phyloP scores from a whole-genome alignment of 2,888 invertebrate genomes.

The Lutraria lutraria region DNA sequence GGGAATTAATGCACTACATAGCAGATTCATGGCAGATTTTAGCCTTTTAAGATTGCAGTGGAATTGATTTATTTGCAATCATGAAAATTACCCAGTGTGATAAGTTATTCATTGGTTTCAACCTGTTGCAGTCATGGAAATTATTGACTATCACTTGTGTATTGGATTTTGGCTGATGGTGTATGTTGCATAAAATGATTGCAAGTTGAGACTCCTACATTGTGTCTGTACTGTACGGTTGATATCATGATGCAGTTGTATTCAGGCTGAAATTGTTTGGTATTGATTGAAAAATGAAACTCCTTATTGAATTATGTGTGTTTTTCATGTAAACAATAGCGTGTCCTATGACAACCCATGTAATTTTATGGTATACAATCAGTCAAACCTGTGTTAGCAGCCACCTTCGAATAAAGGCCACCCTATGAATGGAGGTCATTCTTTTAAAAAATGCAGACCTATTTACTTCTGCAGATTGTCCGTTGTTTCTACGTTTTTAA shows the following conservation, averaged over 20 bases:
- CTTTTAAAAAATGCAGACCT: too few relatives aligned
- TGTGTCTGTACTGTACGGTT: background rate
- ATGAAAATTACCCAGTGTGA: background rate
- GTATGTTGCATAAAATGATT: background rate
- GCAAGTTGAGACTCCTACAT: background rate
- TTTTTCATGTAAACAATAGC: too few relatives aligned
- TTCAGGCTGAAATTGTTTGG: too few relatives aligned
- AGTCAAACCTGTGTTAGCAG: too few relatives aligned
- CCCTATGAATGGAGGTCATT: too few relatives aligned
- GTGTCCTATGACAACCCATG: too few relatives aligned
- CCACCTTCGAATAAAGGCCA: too few relatives aligned
- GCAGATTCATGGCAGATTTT: background rate
- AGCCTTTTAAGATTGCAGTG: background rate
- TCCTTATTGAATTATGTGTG: too few relatives aligned
- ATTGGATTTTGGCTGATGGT: background rate
- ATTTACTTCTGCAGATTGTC: too few relatives aligned
- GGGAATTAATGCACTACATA: background rate
- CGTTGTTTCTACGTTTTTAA: too few relatives aligned
- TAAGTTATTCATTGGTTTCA: conserved; percentile 19
- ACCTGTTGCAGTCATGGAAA: background rate
- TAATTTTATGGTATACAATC: too few relatives aligned
- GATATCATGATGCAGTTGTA: background rate
- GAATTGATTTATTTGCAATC: conserved; percentile 14
- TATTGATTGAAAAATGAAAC: too few relatives aligned
- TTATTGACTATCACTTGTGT: background rate